A percentile compares a stretch with the other conserved stretches of the same genome.
These are phyloP conservation scores for Apus apus DNA, from an alignment of 2,113 vertebrate genomes.

Conservation along the genomic window DNA sequence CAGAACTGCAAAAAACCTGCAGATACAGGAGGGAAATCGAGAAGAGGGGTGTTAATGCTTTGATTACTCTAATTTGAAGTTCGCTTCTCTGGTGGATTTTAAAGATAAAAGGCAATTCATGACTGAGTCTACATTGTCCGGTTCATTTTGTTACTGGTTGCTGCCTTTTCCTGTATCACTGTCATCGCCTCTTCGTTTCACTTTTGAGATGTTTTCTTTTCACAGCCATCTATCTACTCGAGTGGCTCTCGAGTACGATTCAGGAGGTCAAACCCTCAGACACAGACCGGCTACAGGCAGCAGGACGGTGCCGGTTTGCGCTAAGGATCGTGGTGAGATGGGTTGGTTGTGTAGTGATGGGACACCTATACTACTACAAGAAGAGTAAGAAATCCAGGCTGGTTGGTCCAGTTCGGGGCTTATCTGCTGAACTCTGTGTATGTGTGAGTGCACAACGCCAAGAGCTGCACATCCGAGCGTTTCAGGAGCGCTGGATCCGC, in stretches of 20 bases:
- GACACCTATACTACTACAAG: rapidly evolving
- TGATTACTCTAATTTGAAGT: background rate
- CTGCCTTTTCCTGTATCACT: background rate
- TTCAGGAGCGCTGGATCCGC: rapidly evolving
- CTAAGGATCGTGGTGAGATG: no score
- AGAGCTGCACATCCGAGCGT: rapidly evolving
- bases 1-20: background rate
- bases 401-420: background rate
- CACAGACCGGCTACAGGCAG: no score
- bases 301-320: rapidly evolving
- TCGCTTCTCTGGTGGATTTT: background rate
- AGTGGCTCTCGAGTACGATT: rapidly evolving
- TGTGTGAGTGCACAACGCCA: rapidly evolving
- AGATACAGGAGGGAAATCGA: background rate
- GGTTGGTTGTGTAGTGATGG: no score
- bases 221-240: no score
- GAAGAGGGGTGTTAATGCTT: background rate
- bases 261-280: background rate
- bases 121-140: rapidly evolving
- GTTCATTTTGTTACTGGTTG: background rate
- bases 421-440: rapidly evolving
- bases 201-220: background rate
- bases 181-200: background rate
- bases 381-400: background rate
- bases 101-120: background rate